These are phyloP conservation scores for Caenorhabditis becei DNA, from an alignment of 2,888 invertebrate genomes.

Conservation along the genomic window DNA sequence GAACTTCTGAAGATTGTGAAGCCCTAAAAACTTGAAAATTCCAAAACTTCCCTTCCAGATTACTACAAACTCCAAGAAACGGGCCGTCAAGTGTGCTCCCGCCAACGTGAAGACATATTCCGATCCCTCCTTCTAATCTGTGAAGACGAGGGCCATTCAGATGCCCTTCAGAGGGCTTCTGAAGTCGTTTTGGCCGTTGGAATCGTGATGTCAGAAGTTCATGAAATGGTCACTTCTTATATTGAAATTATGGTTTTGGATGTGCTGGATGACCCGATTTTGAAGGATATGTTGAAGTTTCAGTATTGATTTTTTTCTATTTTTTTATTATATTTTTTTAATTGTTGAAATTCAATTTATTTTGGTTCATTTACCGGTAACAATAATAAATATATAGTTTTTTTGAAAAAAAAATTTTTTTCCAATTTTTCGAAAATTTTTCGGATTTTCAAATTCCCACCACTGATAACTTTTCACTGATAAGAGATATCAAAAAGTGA, in stretches of 20 bases:
- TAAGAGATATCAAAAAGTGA: too few relatives aligned
- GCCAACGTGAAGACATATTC: slow-evolving; percentile 55
- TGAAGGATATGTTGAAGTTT: slow-evolving; percentile 58
- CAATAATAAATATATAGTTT: too few relatives aligned
- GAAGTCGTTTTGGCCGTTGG: slow-evolving; percentile 43
- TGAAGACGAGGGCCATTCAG: slow-evolving; percentile 48
- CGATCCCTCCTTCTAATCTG: slow-evolving; percentile 41
- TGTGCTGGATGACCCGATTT: slow-evolving; percentile 54
- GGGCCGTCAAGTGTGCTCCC: slow-evolving; percentile 32
- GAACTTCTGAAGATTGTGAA: neutral
- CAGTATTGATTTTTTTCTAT: slow-evolving; percentile 47
- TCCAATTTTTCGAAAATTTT: too few relatives aligned
- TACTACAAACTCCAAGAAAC: slow-evolving; percentile 54
- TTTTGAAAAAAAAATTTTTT: too few relatives aligned
- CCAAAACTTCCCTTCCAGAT: slow-evolving; percentile 22
- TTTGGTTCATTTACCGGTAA: too few relatives aligned
- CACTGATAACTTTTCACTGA: too few relatives aligned
- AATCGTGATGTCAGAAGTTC: slow-evolving; percentile 38
- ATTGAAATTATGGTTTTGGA: slow-evolving; percentile 55
- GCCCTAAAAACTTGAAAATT: neutral
- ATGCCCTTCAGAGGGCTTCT: slow-evolving; percentile 32
- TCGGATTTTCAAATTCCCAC: too few relatives aligned
- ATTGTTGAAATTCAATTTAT: too few relatives aligned
- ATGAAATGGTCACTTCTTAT: slow-evolving; percentile 54
- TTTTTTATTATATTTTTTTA: too few relatives aligned